Evolutionary conservation across 2,113 vertebrate species (phyloP).

Genomic region (Globicephala melas): DNA sequence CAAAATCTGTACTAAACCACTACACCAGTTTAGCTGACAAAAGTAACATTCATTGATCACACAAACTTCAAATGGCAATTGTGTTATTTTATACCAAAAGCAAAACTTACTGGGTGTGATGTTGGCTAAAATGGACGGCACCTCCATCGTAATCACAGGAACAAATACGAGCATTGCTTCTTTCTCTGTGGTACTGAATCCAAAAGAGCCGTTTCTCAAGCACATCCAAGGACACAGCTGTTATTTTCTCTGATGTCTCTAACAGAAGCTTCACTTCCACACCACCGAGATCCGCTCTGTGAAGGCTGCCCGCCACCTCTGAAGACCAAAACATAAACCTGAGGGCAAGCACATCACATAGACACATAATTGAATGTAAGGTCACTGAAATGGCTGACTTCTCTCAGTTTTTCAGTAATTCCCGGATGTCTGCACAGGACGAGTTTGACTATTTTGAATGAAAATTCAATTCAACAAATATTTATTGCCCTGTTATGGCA

Average conservation of each 20-base stretch:
- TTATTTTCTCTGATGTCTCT: slow-evolving; percentile 79
- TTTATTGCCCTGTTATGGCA: background rate
- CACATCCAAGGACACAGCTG: slow-evolving; percentile 84
- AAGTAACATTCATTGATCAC: background rate
- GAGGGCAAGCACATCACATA: slow-evolving; percentile 14
- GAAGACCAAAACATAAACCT: slow-evolving; percentile 94
- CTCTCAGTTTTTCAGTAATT: background rate
- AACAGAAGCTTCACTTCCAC: slow-evolving; percentile 78
- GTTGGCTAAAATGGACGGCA: slow-evolving; percentile 79
- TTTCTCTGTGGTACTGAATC: slow-evolving; percentile 82
- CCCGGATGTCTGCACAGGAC: background rate
- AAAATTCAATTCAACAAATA: background rate
- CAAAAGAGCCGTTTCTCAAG: slow-evolving; percentile 88
- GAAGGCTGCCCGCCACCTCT: slow-evolving; percentile 82
- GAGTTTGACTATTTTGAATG: background rate
- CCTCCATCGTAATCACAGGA: slow-evolving; percentile 90
- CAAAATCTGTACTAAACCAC: background rate
- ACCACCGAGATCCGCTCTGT: slow-evolving; percentile 80
- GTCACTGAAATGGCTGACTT: background rate
- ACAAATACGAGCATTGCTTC: slow-evolving; percentile 76
- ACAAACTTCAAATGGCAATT: background rate
- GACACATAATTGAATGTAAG: background rate
- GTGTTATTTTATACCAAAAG: slow-evolving; percentile 1
- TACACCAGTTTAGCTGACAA: background rate
- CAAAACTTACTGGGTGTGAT: slow-evolving; percentile 82